Evolutionary conservation across 2,797 vertebrate genomes (phyloP), one percentile per base, ranked within the genome.

Genomic region (Oryzias dopingdopingensis): DNA sequence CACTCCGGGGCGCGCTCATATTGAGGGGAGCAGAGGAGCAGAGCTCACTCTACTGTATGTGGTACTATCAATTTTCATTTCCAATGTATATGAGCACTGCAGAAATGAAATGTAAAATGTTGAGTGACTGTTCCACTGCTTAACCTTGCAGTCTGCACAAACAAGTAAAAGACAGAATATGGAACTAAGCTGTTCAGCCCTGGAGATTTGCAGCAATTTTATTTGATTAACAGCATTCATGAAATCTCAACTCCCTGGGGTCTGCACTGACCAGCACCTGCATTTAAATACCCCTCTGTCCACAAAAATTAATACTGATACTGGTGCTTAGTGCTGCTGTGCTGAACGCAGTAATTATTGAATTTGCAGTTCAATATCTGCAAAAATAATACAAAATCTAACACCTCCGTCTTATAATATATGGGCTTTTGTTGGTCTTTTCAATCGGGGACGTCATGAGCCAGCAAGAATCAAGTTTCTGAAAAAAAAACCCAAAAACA

Each of bases 141-240:
- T 74, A 58, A 54, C 59, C 52, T 72, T 59, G 59, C 23, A 49
- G 50, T 58, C 51, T 49, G 42, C n/a, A 52, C 15, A 49, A 71
- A 67, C 16, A 22, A 43, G 44, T 52, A 52, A 60, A 67, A 59
- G 59, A 60, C 46, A 18, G 23, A 49, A 59, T 62, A 44, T 62
- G 59, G 57, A 61, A 26, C 52, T 63, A 76, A 62, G 68, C 61
- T 54, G 37, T 41, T 57, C 24, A 62, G 44, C 62, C 44, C n/a
- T 22, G 54, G 63, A 74, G 52, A 65, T 22, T 37, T 16, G 42
- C 53, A 14, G 60, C 66, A 46, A 70, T 75, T 76, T 74, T 57
- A 64, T 73, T 69, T 82, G 59, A 80, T 72, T 58, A 73, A 75
- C 60, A 67, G 53, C 57, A 70, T 64, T 70, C 70, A 69, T 74